These are phyloP conservation scores for Pectinophora gossypiella DNA, from an alignment of 1,140 invertebrate genomes.

Conservation along the genomic window DNA sequence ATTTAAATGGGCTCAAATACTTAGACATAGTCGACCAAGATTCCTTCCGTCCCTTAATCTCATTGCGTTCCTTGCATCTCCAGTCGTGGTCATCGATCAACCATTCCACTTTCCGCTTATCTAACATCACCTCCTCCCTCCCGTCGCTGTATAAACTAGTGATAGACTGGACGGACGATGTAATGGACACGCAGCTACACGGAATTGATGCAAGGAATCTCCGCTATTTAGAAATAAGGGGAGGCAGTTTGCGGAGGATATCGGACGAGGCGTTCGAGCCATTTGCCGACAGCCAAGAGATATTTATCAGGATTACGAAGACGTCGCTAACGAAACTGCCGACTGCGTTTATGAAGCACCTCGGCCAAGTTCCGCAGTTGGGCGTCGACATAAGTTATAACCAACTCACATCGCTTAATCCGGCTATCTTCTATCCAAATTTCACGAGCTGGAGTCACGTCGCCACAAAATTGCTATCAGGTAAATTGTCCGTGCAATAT, in stretches of 20 bases:
- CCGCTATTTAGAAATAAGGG: conserved; percentile 86
- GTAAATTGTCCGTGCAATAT: conserved; percentile 52
- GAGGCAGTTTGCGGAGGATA: conserved; percentile 81
- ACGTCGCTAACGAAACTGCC: conserved; percentile 86
- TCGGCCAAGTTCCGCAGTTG: conserved; percentile 87
- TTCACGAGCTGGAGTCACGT: conserved; percentile 88
- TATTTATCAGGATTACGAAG: conserved; percentile 84
- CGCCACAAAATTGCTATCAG: conserved; percentile 86
- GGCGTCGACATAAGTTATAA: conserved; percentile 89
- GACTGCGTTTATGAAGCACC: conserved; percentile 83
- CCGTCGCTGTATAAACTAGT: conserved; percentile 79
- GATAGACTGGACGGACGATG: conserved; percentile 83
- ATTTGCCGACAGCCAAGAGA: conserved; percentile 78
- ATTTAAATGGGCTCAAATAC: conserved; percentile 76
- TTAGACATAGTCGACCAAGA: conserved; percentile 80
- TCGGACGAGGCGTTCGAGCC: conserved; percentile 83
- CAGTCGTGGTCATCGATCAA: conserved; percentile 77
- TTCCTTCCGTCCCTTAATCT: conserved; percentile 78
- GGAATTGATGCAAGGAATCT: conserved; percentile 83
- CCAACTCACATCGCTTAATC: conserved; percentile 85
- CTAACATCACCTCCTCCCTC: conserved; percentile 56
- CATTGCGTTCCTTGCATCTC: conserved; percentile 67
- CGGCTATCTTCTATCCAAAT: conserved; percentile 90
- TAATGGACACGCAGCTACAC: conserved; percentile 81
- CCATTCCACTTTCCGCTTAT: conserved; percentile 75